phyloP scores from a whole-genome alignment of 1,140 invertebrate species.

The Dendroctonus valens region DNA sequence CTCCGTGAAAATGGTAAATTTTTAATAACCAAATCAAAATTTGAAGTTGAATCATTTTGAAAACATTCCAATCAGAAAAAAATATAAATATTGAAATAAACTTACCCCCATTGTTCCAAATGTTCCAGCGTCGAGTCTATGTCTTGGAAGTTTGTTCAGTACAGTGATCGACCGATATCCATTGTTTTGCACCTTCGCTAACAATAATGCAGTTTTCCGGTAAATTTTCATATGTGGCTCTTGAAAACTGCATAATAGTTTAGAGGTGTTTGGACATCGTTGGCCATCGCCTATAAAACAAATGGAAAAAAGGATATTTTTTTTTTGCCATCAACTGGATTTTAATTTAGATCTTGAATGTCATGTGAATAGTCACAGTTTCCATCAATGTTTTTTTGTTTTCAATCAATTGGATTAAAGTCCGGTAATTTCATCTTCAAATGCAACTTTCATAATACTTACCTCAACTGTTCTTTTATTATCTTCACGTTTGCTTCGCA shows the following conservation, averaged over 20 bases:
- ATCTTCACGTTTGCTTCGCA: conserved; percentile 60
- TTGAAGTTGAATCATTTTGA: no score
- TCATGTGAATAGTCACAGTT: no score
- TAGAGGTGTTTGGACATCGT: conserved; percentile 70
- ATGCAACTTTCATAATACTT: conserved; percentile 29
- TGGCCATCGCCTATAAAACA: conserved; percentile 53
- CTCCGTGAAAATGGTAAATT: no score
- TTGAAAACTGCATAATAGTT: conserved; percentile 94
- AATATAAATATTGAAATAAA: no score
- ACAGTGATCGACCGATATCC: conserved; percentile 91
- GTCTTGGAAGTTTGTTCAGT: conserved; percentile 76
- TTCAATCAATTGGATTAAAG: no score
- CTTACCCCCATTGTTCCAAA: conserved; percentile 94
- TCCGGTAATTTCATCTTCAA: background rate
- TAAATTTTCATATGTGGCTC: conserved; percentile 69
- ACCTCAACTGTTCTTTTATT: conserved; percentile 61
- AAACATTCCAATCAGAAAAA: no score
- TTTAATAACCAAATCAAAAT: no score
- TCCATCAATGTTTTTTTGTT: no score
- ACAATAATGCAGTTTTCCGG: conserved; percentile 86
- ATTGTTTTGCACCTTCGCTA: conserved; percentile 99
- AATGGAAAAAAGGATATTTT: background rate
- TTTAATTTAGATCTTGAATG: no score
- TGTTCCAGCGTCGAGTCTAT: conserved; percentile 86
- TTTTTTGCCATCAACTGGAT: no score